Base-by-base conservation (phyloP, 1,140 invertebrate species). In the Aleiodes sp. region DNA sequence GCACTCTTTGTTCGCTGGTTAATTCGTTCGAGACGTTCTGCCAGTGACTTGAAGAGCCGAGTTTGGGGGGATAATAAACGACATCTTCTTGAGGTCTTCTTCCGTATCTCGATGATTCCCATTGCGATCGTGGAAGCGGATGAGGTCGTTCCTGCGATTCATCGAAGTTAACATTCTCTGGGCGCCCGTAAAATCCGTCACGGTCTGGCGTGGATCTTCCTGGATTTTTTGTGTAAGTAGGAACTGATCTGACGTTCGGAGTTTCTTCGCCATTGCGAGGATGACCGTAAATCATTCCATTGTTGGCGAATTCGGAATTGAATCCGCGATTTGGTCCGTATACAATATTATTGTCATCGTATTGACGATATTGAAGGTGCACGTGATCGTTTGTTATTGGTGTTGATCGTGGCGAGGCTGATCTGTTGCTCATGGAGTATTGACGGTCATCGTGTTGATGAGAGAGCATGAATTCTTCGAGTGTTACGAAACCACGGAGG, bases 401-500 rank as follows among this genome's bases (percentile, higher is more conserved):
- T 0, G 77, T 80, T 4, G 73, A 59, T 1, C 70, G 76, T 0
- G 76, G 46, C 1, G 75, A 75, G 16, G 73, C 37, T 8, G 75
- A 73, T 43, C 60, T 70, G 24, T 71, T 78, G 26, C 35, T 68
- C 24, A 52, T 39, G 19, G 31, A 6, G 33, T 60, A 61, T 37
- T 72, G 82, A n/a, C 90, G 86, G 78, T 93, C 91, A 81, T 92
- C 91, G 66, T 88, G 89, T 76, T 91, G 91, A 74, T 92, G 90
- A 65, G 89, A 87, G 43, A 92, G 83, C 91, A 93, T 93, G 73
- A 93, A 88, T 80, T 93, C 90, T 82, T 93, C 91, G 4, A 94
- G 84, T 0, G 92, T 93, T 1, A 90, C 84, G 74, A 89, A 89
- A 12, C 88, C 86, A 63, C 87, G 85, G 2, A 82, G 74, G 59